Base-by-base conservation (phyloP, 2,888 invertebrate genomes). In the Aplocera efformata region DNA sequence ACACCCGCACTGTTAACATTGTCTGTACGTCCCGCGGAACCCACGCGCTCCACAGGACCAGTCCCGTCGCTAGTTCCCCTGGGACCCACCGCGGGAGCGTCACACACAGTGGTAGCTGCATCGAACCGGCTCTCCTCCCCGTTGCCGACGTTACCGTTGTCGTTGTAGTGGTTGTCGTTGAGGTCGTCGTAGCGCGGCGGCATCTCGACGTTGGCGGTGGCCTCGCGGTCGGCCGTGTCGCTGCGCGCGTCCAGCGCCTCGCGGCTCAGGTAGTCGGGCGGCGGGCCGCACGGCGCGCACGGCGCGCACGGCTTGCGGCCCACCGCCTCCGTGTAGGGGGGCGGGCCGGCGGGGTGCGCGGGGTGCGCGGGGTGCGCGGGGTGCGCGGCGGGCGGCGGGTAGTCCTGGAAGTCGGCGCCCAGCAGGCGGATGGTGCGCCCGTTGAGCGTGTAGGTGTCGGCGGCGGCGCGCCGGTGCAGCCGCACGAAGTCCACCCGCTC, bases 391-490 rank as follows among this genome's bases (percentile, higher is more conserved):
- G 62, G 55, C 3, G 69, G 6, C 63, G 0, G 84, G 21, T 77
- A 81, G 36, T 80, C 73, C 10, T 81, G 80, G 26, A 85, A 82
- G 39, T 79, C 67, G 0, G 76, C 88, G 0, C 88, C 88, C n/a
- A 88, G 48, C 0, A 88, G 55, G 0, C 78, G 45, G 1, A 88
- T 85, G 0, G 88, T 88, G 1, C 88, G 43, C 0, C 88, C 88
- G 43, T 88, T 86, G 0, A 86, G 43, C 0, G 88, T 88, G 46
- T 88, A 88, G 0, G 88, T 88, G 1, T 88, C 86, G 22, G 67
- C 63, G 0, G 79, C n/a, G n/a, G n/a, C n/a, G n/a, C n/a, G n/a
- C n/a, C n/a, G 63, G 9, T 72, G 65, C 8, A 80, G 51, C 0
- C 83, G 42, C 0, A 81, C 76, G 11, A 84, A 74, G 29, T 82